Conservation (phyloP, 2,797 vertebrate species). For the Helarctos malayanus region DNA sequence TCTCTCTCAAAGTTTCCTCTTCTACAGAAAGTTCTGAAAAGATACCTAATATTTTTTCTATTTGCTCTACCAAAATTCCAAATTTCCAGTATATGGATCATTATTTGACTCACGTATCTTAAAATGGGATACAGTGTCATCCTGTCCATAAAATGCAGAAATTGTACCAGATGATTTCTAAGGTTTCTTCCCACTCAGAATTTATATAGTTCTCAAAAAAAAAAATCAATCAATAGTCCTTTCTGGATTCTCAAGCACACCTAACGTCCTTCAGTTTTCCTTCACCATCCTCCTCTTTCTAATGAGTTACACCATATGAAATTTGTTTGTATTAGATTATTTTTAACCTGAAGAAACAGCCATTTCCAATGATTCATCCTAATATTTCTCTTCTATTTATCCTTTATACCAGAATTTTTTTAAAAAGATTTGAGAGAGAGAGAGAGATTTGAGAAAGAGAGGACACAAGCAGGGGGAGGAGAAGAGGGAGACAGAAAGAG, state of each 20-base stretch:
- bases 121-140: background rate
- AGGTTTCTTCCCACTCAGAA: conserved; percentile 16
- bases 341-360: conserved; percentile 37
- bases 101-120: conserved; percentile 8
- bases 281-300: background rate
- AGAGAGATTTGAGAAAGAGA: background rate
- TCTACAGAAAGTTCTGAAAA: background rate
- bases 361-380: background rate
- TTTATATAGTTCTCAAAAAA: conserved; percentile 3
- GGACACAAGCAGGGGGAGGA: background rate
- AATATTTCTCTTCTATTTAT: background rate
- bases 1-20: conserved; percentile 27
- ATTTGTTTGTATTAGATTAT: background rate
- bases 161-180: background rate
- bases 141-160: conserved; percentile 13
- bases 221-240: background rate
- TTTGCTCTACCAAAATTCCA: conserved; percentile 36
- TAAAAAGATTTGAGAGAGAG: background rate
- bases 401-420: background rate
- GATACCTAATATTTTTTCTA: conserved; percentile 4
- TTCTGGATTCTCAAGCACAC: background rate
- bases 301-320: background rate
- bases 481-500: background rate
- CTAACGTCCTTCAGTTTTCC: background rate
- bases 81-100: background rate